Evolutionary conservation across 2,888 invertebrate genomes (phyloP), one percentile per base, ranked within the genome.

Genomic region (Apamea epomidion): DNA sequence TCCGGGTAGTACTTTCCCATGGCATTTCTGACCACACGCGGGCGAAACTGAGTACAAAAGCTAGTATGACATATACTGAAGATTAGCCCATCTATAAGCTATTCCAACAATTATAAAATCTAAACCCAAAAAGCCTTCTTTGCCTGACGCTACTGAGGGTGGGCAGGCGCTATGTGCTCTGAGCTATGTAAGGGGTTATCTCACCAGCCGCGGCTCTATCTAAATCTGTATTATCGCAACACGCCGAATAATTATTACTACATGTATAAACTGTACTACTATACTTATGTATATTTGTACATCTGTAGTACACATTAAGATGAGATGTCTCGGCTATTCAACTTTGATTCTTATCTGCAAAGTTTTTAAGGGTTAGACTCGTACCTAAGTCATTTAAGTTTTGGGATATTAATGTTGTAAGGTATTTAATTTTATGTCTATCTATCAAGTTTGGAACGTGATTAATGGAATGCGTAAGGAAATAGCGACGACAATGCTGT

Each of bases 181-280:
- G 94, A 96, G 96, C 97, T 97, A 96, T 96, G 96, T 96, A 96
- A 95, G 96, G 96, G 97, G 97, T 97, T 97, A 97, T 97, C 97
- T 96, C 92, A 91, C 92, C 93, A 92, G 94, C 92, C 93, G 93
- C 90, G 91, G 94, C 94, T 93, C 95, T 97, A 97, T 97, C 97
- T 96, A 95, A 96, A 97, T 97, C 97, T 96, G 95, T 96, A 95
- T 95, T 96, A 97, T 97, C 97, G 95, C 95, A 94, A 95, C 94
- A 94, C 95, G 93, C 95, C 95, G 94, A 96, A 96, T 96, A 96
- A 96, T 97, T 95, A 96, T 97, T 96, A 96, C 95, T 94, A 94
- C 93, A 94, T 93, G 91, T 93, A 94, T 93, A 91, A 89, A 83
- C 76, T 78, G 82, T 81, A 79, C 78, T 83, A 80, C 29, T 86